Evolutionary conservation across 30 jellyfish, hydroid and myxozoan species (phyloP).

Genomic region (Pseudorhiza aurosa): DNA sequence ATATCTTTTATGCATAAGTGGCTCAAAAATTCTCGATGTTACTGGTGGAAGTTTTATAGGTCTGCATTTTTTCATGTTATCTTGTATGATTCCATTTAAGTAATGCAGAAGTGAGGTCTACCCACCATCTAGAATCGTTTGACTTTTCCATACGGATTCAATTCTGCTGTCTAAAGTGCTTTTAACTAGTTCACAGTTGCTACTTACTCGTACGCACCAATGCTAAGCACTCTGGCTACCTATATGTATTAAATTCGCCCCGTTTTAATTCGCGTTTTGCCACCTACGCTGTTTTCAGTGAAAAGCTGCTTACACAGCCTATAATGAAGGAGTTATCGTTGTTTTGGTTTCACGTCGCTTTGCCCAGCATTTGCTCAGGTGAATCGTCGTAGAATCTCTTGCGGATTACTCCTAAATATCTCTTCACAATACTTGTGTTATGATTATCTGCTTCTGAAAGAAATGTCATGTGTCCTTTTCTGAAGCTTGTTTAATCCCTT

Average conservation of each 20-base stretch:
- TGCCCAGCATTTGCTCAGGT: not conserved
- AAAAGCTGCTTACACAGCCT: not conserved
- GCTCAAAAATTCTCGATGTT: too few species aligned
- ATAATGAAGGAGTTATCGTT: not conserved
- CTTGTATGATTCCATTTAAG: too few species aligned
- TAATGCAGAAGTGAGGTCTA: too few species aligned
- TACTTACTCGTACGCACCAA: not conserved
- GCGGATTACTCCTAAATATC: not conserved
- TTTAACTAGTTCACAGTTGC: not conserved
- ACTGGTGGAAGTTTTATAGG: too few species aligned
- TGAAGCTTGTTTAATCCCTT: not conserved
- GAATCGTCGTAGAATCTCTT: not conserved
- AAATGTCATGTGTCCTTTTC: not conserved
- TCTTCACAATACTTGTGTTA: not conserved
- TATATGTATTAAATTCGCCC: not conserved
- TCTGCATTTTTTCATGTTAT: too few species aligned
- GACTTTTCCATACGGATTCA: too few species aligned
- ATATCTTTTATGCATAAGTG: too few species aligned
- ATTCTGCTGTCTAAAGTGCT: too few species aligned
- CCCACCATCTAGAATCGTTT: too few species aligned
- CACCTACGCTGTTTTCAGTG: not conserved
- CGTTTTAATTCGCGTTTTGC: too few species aligned
- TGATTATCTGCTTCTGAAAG: not conserved
- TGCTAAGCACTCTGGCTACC: not conserved
- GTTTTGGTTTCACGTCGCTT: constrained; percentile 3